Evolutionary conservation across 2,113 vertebrate genomes (phyloP), one percentile per base, ranked within the genome.

Genomic region (Brachyistius frenatus): DNA sequence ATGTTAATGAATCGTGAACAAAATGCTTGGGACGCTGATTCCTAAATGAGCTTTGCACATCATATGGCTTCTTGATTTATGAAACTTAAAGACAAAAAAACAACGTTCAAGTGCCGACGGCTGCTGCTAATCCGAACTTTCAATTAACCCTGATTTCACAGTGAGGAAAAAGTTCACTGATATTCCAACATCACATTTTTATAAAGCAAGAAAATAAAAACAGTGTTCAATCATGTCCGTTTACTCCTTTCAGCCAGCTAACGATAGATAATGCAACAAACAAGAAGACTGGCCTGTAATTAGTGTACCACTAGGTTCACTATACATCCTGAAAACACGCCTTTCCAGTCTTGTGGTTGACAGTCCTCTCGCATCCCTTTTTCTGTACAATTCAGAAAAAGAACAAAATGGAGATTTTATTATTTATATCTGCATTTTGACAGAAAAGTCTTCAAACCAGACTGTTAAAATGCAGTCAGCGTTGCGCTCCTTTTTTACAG

Each of bases 131-230:
- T 80, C 63, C 53, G 50, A 82, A 77, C 36, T 72, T 66, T 75
- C 37, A 86, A 87, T 85, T 85, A 90, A 85, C 69, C 68, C 41
- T 23, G 1, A 70, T 86, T 78, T 35, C 31, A 36, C 37, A 67
- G 54, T 37, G 33, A 62, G 69, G 69, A 76, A 69, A 69, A 69
- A 64, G 68, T 66, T 81, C 49, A 62, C 62, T 67, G 14, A 60
- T 49, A 14, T 76, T 56, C 68, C 63, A 58, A 73, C 64, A 13
- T 69, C 32, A 47, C 50, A 56, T 57, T 67, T 61, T 15, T 66
- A 46, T 50, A 36, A 62, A 64, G 58, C 64, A 10, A 50, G 65
- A 68, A 65, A 61, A 9, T 5, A 69, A 53, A 53, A 79, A 66
- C 35, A 37, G 8, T 32, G 64, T 54, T 58, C 50, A 49, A 52